Conservation (phyloP, 1,140 invertebrate species). For the Nephila pilipes region DNA sequence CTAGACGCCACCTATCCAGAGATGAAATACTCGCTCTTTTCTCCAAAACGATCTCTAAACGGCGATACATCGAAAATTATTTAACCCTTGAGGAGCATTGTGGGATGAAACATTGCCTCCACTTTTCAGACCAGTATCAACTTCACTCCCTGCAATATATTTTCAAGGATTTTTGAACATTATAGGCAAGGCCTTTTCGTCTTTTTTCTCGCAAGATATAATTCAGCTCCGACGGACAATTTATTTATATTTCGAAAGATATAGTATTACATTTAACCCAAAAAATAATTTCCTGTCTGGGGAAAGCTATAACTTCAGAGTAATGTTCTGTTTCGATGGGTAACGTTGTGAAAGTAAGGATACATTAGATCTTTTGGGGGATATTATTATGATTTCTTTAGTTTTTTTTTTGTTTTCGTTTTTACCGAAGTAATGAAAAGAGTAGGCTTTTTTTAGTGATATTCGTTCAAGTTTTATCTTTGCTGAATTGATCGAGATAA, state of each 20-base stretch:
- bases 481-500: no score
- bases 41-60: conserved; percentile 35
- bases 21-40: not conserved
- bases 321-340: conserved; percentile 60
- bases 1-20: not conserved
- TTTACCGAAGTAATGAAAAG: no score
- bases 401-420: not conserved
- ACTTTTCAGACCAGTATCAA: not conserved
- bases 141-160: conserved; percentile 31
- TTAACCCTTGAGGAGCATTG: conserved; percentile 61
- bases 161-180: conserved; percentile 47
- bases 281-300: conserved; percentile 49
- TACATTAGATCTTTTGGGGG: not conserved
- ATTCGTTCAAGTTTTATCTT: no score
- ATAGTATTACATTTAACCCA: conserved; percentile 51
- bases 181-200: conserved; percentile 6
- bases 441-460: no score
- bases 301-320: conserved; percentile 44
- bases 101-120: conserved; percentile 27
- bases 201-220: conserved; percentile 34
- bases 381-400: not conserved
- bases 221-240: conserved; percentile 10
- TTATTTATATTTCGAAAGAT: conserved; percentile 51
- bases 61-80: conserved; percentile 63
- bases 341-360: conserved; percentile 9